Evolutionary conservation across 1,140 invertebrate genomes (phyloP).

Genomic region (Armadillidium nasatum): DNA sequence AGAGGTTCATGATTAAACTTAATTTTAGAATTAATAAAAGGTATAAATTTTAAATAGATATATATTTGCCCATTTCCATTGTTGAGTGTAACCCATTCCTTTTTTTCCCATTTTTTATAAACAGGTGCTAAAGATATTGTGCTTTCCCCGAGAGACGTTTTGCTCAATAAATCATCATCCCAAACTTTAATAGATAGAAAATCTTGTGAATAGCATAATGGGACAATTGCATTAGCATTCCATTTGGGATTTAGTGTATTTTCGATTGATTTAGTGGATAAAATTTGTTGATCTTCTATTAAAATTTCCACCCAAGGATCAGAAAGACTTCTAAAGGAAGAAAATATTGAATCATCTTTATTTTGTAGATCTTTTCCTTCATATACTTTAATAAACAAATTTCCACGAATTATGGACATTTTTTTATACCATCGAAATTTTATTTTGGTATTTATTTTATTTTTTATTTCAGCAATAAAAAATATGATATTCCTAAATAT

Average conservation of each 20-base stretch:
- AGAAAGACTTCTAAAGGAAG: conserved; percentile 16
- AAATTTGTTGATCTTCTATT: conserved; percentile 13
- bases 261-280: conserved; percentile 10
- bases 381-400: conserved; percentile 28
- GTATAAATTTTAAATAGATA: conserved; percentile 29
- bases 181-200: conserved; percentile 29
- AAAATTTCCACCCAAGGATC: conserved; percentile 24
- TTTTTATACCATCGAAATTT: too few relatives aligned
- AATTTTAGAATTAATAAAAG: conserved; percentile 1
- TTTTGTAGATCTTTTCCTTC: conserved; percentile 20
- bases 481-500: too few relatives aligned
- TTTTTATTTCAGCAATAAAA: too few relatives aligned
- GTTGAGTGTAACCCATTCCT: conserved; percentile 22
- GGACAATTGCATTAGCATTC: conserved; percentile 19
- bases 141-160: conserved; percentile 5
- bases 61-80: conserved; percentile 7
- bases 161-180: conserved; percentile 24
- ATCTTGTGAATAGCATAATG: conserved; percentile 23
- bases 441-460: too few relatives aligned
- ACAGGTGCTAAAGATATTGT: conserved; percentile 16
- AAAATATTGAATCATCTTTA: conserved; percentile 16
- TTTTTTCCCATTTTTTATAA: conserved; percentile 21
- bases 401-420: conserved; percentile 14
- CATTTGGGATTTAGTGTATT: conserved; percentile 23
- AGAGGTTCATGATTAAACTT: conserved; percentile 23